Base-by-base conservation (phyloP, 1,140 invertebrate species). In the Caenorhabditis inopinata region DNA sequence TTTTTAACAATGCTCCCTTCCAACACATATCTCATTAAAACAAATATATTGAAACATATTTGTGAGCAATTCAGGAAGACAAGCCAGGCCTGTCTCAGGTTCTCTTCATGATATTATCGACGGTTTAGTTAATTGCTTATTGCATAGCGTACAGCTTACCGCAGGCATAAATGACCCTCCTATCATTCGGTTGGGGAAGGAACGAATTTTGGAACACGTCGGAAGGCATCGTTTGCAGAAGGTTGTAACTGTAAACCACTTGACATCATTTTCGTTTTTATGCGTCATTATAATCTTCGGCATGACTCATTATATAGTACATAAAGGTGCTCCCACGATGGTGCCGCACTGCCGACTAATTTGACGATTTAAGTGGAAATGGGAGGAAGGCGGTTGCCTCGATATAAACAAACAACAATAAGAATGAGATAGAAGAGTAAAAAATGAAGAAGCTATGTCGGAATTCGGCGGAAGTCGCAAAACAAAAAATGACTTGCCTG, bases 131-230 rank as follows among this genome's bases (percentile, higher is more conserved):
- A n/a, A n/a, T n/a, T n/a, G n/a, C n/a, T n/a, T n/a, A n/a, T n/a
- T n/a, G n/a, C n/a, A n/a, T n/a, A n/a, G n/a, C n/a, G 18, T n/a
- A 29, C 14, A 45, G 74, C 78, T 80, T 47, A 88, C 85, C 87
- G 78, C 87, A 88, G 18, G 87, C 85, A 78, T 87, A 88, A 58
- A 88, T 88, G 38, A 88, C 87, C 35, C 87, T 83, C 47, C 87
- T 74, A 48, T 88, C 87, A 73, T 89, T 85, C 12, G 86, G 85
- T 23, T 79, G 78, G 27, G 87, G 87, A 25, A 78, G 76, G 82
- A 88, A 88, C 5, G 86, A 83, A 45, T 82, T 82, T 14, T 81
- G 83, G 68, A 88, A 89, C 14, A 87, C 82, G 74, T 87, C 77
- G 11, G 77, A 48, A 2, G 87, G 87, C 83, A 89, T 84, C 16